Evolutionary conservation across 2,113 vertebrate species (phyloP).

Genomic region (Periophthalmodon schlosseri): DNA sequence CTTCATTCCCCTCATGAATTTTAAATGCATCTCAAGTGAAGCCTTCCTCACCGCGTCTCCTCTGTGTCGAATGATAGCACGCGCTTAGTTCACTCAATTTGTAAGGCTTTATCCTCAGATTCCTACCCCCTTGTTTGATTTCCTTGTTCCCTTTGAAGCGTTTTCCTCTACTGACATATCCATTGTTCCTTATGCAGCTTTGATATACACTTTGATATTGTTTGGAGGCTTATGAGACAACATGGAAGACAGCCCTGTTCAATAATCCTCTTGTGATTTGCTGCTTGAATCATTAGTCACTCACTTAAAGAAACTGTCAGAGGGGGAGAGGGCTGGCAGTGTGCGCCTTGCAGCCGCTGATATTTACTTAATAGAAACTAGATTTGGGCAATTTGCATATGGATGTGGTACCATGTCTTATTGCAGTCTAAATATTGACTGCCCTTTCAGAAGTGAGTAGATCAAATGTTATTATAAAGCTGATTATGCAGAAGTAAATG

Average conservation of each 20-base stretch:
- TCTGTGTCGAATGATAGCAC: background rate
- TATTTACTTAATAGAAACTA: background rate
- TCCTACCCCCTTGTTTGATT: conserved; percentile 6
- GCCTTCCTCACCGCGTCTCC: conserved; percentile 15
- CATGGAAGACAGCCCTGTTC: conserved; percentile 38
- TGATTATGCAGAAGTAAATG: background rate
- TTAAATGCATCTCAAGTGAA: conserved; percentile 23
- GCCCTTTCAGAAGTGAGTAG: background rate
- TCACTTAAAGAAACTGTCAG: conserved; percentile 54
- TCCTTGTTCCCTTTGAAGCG: conserved; percentile 15
- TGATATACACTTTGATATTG: conserved; percentile 10
- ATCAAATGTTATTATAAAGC: background rate
- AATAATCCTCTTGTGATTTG: conserved; percentile 49
- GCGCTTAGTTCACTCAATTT: conserved; percentile 12
- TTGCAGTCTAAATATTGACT: background rate
- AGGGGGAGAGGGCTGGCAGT: background rate
- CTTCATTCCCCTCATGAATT: conserved; percentile 32
- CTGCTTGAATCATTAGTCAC: conserved; percentile 45
- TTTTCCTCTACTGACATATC: conserved; percentile 25
- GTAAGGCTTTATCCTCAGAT: conserved; percentile 11
- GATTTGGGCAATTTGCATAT: background rate
- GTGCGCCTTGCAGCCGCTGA: conserved; percentile 1
- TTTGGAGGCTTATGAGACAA: conserved; percentile 41
- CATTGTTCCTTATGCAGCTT: conserved; percentile 23
- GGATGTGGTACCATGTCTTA: background rate